phyloP scores from a whole-genome alignment of 2,797 vertebrate species.

The Pyrocephalus nanus region DNA sequence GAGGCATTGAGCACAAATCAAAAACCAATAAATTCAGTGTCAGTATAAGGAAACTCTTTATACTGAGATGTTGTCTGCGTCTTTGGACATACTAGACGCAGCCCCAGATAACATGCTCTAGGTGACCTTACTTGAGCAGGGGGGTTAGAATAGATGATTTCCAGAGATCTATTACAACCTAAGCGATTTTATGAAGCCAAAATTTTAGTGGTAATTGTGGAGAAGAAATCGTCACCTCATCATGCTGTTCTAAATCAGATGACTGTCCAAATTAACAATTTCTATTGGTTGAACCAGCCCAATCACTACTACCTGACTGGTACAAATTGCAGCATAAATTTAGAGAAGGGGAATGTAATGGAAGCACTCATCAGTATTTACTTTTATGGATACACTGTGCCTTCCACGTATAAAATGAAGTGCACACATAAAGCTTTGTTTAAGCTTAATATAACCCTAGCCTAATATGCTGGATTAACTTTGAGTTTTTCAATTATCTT shows the following conservation, averaged over 20 bases:
- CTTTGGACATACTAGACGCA: not conserved
- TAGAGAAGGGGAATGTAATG: not conserved
- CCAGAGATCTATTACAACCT: not conserved
- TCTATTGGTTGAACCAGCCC: not conserved
- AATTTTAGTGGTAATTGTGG: not conserved
- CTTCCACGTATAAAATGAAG: not conserved
- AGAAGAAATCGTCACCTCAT: not conserved
- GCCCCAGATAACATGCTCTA: not conserved
- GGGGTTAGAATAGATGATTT: not conserved
- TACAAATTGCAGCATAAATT: not conserved
- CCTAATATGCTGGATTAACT: not conserved
- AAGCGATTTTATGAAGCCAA: not conserved
- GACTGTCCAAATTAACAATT: not conserved
- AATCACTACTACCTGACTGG: not conserved
- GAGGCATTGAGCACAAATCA: not conserved
- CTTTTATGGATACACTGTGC: not conserved
- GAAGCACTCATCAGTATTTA: constrained; percentile 3
- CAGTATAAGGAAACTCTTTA: not conserved
- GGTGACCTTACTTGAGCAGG: not conserved
- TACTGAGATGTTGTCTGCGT: rapidly evolving
- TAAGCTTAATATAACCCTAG: not conserved
- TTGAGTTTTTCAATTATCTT: constrained; percentile 41
- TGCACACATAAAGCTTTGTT: not conserved
- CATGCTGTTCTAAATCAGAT: not conserved
- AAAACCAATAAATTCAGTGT: not conserved